Conservation (phyloP, 2,113 vertebrate species). For the Bucco capensis region DNA sequence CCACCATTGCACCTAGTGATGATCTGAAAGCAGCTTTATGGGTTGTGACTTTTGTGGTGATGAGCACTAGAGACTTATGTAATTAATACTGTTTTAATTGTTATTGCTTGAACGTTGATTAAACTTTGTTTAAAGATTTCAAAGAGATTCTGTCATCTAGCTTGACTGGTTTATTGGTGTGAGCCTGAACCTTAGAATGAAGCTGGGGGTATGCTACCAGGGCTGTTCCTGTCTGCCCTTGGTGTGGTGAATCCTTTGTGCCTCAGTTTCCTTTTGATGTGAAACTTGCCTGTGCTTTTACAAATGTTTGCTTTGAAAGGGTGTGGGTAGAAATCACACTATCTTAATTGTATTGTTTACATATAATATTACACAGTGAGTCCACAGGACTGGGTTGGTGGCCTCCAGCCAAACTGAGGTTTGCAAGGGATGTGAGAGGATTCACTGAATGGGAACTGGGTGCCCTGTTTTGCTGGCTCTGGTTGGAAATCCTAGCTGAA, state of each 20-base stretch:
- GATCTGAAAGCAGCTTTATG: slow-evolving; percentile 2
- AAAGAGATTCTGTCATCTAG: neutral
- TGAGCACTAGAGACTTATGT: neutral
- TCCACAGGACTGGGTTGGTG: neutral
- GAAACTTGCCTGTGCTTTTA: neutral
- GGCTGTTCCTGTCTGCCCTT: neutral
- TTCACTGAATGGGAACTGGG: neutral
- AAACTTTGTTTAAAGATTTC: neutral
- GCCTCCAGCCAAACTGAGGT: neutral
- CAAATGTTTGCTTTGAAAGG: neutral
- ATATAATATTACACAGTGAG: neutral
- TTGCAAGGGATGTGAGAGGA: neutral
- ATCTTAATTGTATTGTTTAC: neutral
- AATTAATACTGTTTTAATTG: slow-evolving; percentile 4
- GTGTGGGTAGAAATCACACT: neutral
- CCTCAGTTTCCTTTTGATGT: neutral
- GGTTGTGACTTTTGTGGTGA: neutral
- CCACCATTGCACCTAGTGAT: neutral
- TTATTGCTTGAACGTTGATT: neutral
- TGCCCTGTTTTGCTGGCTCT: neutral
- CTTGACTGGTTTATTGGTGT: neutral
- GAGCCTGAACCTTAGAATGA: neutral
- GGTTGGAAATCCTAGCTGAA: neutral
- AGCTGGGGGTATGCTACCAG: neutral
- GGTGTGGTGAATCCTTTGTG: neutral